Conservation (phyloP, 2,797 vertebrate genomes). For the Syndactyla subalaris region DNA sequence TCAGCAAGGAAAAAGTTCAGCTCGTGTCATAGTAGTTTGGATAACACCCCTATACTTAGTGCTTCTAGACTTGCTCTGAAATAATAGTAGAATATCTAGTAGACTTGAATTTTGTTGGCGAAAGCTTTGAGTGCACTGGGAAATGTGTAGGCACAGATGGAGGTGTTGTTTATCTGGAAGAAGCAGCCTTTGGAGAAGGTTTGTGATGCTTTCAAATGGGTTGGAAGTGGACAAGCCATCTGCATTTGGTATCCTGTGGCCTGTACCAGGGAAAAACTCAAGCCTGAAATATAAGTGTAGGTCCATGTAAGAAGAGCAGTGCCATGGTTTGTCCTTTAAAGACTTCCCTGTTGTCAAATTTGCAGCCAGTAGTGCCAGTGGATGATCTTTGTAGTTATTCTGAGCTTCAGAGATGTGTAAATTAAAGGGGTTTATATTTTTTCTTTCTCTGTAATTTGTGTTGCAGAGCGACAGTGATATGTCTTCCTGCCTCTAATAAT, state of each 20-base stretch:
- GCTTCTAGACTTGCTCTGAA: background rate
- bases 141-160: accelerated
- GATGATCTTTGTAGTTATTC: background rate
- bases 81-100: background rate
- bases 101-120: background rate
- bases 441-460: background rate
- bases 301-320: background rate
- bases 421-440: background rate
- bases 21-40: background rate
- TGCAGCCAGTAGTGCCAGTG: background rate
- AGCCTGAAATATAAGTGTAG: background rate
- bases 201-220: background rate
- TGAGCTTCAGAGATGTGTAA: background rate
- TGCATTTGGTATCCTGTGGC: background rate
- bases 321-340: background rate
- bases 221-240: background rate
- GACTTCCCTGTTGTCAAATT: background rate
- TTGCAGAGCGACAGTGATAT: background rate
- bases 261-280: background rate
- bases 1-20: background rate
- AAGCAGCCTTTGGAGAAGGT: background rate
- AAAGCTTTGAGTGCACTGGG: background rate
- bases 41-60: background rate
- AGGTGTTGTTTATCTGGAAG: background rate
- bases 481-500: background rate